These are phyloP conservation scores for Acanthopleura granulata DNA, from an alignment of 2,888 invertebrate species.

Conservation along the genomic window DNA sequence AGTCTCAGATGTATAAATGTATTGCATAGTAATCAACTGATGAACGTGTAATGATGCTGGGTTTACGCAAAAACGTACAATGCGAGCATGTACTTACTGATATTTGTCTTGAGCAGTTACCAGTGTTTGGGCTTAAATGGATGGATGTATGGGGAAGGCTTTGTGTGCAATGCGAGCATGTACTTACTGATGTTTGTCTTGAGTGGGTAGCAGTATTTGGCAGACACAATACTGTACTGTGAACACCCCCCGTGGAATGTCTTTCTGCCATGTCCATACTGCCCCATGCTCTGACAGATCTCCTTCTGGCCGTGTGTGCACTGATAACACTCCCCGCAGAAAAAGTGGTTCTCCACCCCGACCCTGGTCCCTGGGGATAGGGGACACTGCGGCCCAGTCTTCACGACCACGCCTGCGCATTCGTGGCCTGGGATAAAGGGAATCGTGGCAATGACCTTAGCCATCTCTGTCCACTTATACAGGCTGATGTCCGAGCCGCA, in stretches of 20 bases:
- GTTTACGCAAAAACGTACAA: too few species aligned
- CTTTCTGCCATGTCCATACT: conserved; percentile 62
- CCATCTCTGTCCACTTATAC: conserved; percentile 60
- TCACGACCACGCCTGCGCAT: conserved; percentile 60
- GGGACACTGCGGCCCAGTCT: conserved; percentile 56
- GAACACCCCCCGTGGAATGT: conserved; percentile 62
- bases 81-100: conserved; percentile 46
- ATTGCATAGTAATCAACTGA: too few species aligned
- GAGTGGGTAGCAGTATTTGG: conserved; percentile 53
- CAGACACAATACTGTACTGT: conserved; percentile 62
- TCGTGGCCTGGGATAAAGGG: conserved; percentile 66
- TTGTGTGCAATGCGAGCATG: background rate
- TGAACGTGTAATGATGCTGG: too few species aligned
- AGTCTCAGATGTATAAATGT: too few species aligned
- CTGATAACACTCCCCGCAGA: conserved; percentile 59
- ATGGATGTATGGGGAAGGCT: background rate
- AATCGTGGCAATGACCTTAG: conserved; percentile 58
- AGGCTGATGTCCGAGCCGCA: conserved; percentile 63
- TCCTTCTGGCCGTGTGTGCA: conserved; percentile 52
- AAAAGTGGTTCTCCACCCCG: conserved; percentile 64
- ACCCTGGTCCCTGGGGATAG: conserved; percentile 54
- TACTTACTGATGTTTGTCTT: conserved; percentile 51
- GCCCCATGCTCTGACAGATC: conserved; percentile 62
- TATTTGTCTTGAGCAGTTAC: conserved; percentile 46
- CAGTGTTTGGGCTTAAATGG: conserved; percentile 31